Evolutionary conservation across 2,888 invertebrate species (phyloP).

Genomic region (Nephrotoma appendiculata): DNA sequence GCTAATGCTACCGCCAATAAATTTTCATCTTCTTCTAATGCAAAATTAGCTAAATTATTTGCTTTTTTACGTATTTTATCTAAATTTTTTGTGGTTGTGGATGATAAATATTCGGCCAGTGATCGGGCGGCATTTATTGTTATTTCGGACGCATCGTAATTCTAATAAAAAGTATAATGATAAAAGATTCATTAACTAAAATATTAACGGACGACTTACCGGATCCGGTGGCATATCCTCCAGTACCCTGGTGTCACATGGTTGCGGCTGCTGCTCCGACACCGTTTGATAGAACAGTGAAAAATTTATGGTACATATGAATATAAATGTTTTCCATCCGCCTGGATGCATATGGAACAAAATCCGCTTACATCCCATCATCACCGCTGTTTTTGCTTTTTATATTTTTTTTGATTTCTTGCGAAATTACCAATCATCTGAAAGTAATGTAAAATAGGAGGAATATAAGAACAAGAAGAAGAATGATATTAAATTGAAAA

Average conservation of each 20-base stretch:
- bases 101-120: conserved; percentile 28
- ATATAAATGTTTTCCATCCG: not conserved
- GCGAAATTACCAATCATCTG: not conserved
- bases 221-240: conserved; percentile 30
- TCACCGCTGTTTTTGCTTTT: not conserved
- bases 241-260: conserved; percentile 28
- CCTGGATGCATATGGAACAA: not conserved
- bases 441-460: not conserved
- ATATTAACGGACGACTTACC: conserved; percentile 20
- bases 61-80: conserved; percentile 28
- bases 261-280: conserved; percentile 5
- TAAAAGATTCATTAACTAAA: not conserved
- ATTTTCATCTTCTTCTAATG: conserved; percentile 30
- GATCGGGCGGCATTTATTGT: conserved; percentile 29
- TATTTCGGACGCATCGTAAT: conserved; percentile 29
- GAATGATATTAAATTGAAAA: not conserved
- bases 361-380: not conserved
- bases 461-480: not conserved
- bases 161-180: conserved; percentile 18
- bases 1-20: conserved; percentile 32
- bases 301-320: conserved; percentile 1
- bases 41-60: conserved; percentile 28
- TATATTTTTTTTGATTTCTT: not conserved
- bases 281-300: not conserved
- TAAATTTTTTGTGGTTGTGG: conserved; percentile 18